phyloP scores from a whole-genome alignment of 2,888 invertebrate genomes.

The Allygus modestus region DNA sequence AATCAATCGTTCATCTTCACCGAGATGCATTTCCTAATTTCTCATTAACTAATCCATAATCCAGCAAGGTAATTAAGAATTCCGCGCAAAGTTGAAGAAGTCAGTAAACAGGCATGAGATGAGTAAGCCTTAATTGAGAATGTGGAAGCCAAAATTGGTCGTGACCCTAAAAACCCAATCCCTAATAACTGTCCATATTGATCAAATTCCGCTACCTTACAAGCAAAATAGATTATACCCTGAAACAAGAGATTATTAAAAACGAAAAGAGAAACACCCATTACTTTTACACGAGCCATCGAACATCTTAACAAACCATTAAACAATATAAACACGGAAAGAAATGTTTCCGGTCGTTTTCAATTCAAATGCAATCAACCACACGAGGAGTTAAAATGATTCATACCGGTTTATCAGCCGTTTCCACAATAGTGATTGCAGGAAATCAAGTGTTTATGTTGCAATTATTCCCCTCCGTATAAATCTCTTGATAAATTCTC shows the following conservation, averaged over 20 bases:
- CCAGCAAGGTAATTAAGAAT: too few species aligned
- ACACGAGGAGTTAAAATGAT: neutral
- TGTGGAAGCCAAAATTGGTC: neutral
- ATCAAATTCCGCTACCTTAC: too few species aligned
- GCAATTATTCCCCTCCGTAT: conserved; percentile 40
- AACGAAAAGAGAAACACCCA: neutral
- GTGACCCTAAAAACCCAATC: neutral
- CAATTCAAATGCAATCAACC: conserved; percentile 21
- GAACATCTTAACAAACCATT: conserved; percentile 13
- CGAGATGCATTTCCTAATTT: too few species aligned
- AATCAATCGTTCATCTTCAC: too few species aligned
- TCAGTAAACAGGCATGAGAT: too few species aligned
- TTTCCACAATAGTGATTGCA: conserved; percentile 39
- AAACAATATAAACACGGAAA: conserved; percentile 24
- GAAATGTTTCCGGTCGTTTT: conserved; percentile 28
- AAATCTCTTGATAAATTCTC: conserved; percentile 36
- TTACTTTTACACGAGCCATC: neutral
- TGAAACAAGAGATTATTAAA: too few species aligned
- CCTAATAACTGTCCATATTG: neutral
- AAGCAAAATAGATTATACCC: too few species aligned
- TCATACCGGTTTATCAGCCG: conserved; percentile 24
- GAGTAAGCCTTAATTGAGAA: too few species aligned
- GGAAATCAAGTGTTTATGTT: conserved; percentile 31
- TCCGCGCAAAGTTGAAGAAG: too few species aligned
- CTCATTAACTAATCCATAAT: too few species aligned